Conservation (phyloP, 2,113 vertebrate genomes). For the Lamprotornis superbus region DNA sequence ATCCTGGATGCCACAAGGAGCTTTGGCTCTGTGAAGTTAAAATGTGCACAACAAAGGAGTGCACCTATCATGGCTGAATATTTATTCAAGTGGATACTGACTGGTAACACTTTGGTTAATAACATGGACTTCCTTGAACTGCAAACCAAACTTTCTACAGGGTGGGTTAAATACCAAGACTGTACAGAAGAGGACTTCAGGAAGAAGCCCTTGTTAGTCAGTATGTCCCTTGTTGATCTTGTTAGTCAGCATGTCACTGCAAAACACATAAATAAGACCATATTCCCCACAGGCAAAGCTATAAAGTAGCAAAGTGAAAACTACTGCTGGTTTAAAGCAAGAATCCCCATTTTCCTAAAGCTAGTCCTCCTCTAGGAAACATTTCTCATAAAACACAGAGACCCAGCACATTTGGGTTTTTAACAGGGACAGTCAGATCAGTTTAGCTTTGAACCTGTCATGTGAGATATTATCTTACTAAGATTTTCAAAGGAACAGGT, state of each 20-base stretch:
- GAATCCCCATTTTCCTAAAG: not conserved
- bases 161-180: not conserved
- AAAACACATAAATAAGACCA: not conserved
- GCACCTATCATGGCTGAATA: not conserved
- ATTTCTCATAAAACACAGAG: not conserved
- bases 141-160: not conserved
- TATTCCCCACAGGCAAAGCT: not conserved
- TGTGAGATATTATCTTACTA: not conserved
- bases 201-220: not conserved
- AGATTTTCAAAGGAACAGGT: not conserved
- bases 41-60: not conserved
- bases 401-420: not conserved
- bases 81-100: not conserved
- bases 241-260: not conserved
- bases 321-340: not conserved
- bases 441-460: not conserved
- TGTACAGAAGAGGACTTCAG: not conserved
- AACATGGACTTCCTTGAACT: not conserved
- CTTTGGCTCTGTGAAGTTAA: not conserved
- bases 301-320: not conserved
- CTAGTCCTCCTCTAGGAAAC: not conserved
- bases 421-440: not conserved
- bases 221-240: not conserved
- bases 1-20: not conserved
- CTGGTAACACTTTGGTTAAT: not conserved